These are phyloP conservation scores for Rhadinocentrus ornatus DNA, from an alignment of 2,797 vertebrate genomes.

Conservation along the genomic window DNA sequence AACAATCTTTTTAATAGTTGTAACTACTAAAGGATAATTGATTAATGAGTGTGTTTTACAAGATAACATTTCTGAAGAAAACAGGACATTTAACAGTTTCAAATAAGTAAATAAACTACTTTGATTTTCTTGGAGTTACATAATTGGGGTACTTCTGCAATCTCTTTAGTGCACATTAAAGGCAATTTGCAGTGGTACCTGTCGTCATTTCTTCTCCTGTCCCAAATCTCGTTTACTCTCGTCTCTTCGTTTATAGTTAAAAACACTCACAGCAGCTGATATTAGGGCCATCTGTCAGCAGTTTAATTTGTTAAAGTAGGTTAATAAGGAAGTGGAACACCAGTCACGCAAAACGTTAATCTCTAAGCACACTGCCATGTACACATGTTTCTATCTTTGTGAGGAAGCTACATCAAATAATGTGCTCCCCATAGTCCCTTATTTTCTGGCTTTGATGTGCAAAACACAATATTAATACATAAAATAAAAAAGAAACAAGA, in stretches of 20 bases:
- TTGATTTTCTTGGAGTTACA: not conserved
- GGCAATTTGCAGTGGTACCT: not conserved
- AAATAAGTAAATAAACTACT: no score
- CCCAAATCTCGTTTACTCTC: slow-evolving; percentile 7
- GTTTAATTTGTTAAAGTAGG: slow-evolving; percentile 60
- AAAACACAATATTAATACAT: not conserved
- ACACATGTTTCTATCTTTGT: slow-evolving; percentile 6
- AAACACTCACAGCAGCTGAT: slow-evolving; percentile 27
- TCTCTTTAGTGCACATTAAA: not conserved
- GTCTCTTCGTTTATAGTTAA: slow-evolving; percentile 15
- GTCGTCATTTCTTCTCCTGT: slow-evolving; percentile 16
- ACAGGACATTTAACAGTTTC: not conserved
- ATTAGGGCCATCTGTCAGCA: slow-evolving; percentile 52
- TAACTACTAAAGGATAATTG: not conserved
- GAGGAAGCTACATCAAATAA: slow-evolving; percentile 11
- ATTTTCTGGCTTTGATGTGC: not conserved
- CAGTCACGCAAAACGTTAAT: slow-evolving; percentile 42
- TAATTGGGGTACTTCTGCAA: not conserved
- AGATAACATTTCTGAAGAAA: not conserved
- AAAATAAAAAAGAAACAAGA: not conserved
- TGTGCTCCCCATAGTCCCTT: not conserved
- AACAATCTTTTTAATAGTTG: no score
- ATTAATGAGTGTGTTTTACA: no score
- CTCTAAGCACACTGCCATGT: slow-evolving; percentile 19
- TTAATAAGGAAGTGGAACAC: slow-evolving; percentile 46